Evolutionary conservation across 1,140 invertebrate genomes (phyloP).

Genomic region (Diuraphis noxia): DNA sequence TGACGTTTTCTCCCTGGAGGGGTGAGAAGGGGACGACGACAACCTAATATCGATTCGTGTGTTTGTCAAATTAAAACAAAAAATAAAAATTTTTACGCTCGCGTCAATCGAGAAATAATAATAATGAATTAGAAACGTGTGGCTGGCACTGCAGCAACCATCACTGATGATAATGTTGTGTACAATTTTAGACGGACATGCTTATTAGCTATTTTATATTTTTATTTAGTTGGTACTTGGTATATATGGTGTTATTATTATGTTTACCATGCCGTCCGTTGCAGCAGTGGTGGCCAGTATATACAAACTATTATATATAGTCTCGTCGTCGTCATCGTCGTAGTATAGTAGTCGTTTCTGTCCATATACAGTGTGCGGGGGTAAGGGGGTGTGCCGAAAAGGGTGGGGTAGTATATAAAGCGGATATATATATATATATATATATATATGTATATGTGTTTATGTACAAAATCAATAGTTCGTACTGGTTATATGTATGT

Average conservation of each 20-base stretch:
- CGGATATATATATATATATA: neutral
- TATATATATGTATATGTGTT: neutral
- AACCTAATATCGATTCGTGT: neutral
- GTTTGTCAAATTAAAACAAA: slow-evolving; percentile 1
- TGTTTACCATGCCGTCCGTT: neutral
- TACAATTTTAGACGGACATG: neutral
- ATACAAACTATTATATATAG: neutral
- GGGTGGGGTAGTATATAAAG: slow-evolving; percentile 21
- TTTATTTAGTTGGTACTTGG: neutral
- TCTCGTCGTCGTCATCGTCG: neutral
- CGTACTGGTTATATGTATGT: slow-evolving; percentile 21
- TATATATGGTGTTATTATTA: neutral
- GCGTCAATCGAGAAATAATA: neutral
- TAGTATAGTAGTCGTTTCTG: neutral
- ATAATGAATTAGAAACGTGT: neutral
- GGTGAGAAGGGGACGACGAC: neutral
- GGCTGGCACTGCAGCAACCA: neutral
- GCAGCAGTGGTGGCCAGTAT: neutral
- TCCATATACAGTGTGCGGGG: neutral
- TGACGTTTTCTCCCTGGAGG: neutral
- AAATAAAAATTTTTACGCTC: neutral
- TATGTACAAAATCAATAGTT: slow-evolving; percentile 51
- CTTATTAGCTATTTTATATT: neutral
- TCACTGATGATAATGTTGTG: neutral
- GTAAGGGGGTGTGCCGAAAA: neutral